Evolutionary conservation across 1,140 invertebrate species (phyloP), one percentile per base, ranked within the genome.

Genomic region (Lerema accius): DNA sequence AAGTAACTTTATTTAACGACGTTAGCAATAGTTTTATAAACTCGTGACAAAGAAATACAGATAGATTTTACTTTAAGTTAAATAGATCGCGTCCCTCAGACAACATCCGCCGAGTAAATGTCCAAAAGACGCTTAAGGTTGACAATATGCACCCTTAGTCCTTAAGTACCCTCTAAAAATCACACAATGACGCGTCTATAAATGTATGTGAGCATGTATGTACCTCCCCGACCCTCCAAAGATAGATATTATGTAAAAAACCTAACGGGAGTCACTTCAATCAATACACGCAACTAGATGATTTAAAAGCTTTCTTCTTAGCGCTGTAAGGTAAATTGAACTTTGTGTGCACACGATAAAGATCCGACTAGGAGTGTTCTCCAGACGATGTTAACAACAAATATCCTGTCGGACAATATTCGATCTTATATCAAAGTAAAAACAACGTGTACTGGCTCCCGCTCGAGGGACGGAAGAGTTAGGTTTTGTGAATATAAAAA

Each of bases 241-340:
- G 81, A 86, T 82, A 84, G 80, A 82, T 86, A 88, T 88, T 86
- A 89, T 89, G 86, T 89, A 89, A 86, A 56, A 88, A 87, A 85
- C 81, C 82, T 84, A 84, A 85, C 84, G 76, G 82, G 75, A 86
- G 75, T 85, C 83, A 84, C 86, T 86, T 87, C 86, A 89, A 89
- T 89, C 86, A 87, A 89, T 89, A 89, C 80, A 79, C 78, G 82
- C 79, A 80, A 85, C 82, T 85, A 82, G 83, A 86, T 86, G 78
- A 84, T 89, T 78, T 83, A 86, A 89, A 88, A 84, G 81, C 82
- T 86, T 86, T 82, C 79, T 80, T 75, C 70, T 53, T 16, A 70
- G 7, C 50, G 43, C 7, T 13, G 23, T 17, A 49, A 28, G 19
- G 43, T 32, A 86, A 73, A 72, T 49, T 62, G 14, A 51, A 72